Evolutionary conservation across 2,797 vertebrate species (phyloP).

Genomic region (Spheniscus humboldti): DNA sequence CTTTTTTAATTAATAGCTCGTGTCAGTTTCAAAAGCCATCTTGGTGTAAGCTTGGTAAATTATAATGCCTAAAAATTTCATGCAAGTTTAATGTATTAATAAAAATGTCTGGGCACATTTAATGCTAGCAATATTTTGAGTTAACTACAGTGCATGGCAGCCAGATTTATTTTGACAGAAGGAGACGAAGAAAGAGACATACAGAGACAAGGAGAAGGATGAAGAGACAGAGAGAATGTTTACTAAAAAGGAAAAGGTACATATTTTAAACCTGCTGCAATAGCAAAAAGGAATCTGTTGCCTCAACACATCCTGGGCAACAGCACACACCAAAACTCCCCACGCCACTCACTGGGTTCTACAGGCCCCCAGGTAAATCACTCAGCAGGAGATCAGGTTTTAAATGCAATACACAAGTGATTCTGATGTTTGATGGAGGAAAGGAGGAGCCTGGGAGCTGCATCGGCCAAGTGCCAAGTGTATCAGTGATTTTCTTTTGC

Average conservation of each 20-base stretch:
- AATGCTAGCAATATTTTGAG: conserved; percentile 64
- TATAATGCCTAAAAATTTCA: conserved; percentile 59
- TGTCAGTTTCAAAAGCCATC: conserved; percentile 55
- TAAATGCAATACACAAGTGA: background rate
- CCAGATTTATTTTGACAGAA: conserved; percentile 62
- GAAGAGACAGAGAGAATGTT: background rate
- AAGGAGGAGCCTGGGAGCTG: background rate
- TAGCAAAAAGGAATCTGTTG: background rate
- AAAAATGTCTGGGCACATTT: conserved; percentile 65
- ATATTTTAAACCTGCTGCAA: background rate
- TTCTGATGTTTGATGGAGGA: background rate
- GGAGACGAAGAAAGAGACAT: conserved; percentile 10
- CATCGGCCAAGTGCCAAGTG: background rate
- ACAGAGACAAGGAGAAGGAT: background rate
- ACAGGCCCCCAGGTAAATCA: background rate
- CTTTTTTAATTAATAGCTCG: conserved; percentile 59
- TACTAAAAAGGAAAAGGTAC: background rate
- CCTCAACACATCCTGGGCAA: background rate
- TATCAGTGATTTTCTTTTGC: background rate
- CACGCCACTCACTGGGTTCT: background rate
- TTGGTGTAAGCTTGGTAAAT: conserved; percentile 64
- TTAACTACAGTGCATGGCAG: conserved; percentile 55
- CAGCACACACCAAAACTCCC: background rate
- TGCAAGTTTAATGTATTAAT: conserved; percentile 66
- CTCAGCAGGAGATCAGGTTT: background rate